These are phyloP conservation scores for Sinotaia quadrata DNA, from an alignment of 2,888 invertebrate species.

Conservation along the genomic window DNA sequence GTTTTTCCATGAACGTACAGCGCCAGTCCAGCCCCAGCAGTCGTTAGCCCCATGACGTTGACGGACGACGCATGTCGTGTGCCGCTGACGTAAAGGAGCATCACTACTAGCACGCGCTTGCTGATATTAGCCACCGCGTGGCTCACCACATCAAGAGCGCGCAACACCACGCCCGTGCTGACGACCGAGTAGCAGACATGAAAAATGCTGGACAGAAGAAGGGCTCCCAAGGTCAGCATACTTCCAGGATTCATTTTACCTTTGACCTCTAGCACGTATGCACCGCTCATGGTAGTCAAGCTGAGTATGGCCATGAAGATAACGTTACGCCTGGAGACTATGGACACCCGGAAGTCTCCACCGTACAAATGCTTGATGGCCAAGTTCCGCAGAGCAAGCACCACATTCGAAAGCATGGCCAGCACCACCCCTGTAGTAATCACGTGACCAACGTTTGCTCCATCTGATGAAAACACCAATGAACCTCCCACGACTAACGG, in stretches of 20 bases:
- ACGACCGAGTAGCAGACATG: conserved; percentile 47
- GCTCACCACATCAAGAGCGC: conserved; percentile 42
- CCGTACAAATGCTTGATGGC: conserved; percentile 35
- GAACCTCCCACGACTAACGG: conserved; percentile 44
- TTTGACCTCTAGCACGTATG: background rate
- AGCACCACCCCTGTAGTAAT: conserved; percentile 33
- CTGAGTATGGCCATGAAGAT: too few species aligned
- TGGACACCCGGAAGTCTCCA: too few species aligned
- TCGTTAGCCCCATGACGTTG: conserved; percentile 33
- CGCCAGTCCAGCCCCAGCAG: conserved; percentile 32
- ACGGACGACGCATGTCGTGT: conserved; percentile 21
- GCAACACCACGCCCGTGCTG: conserved; percentile 39
- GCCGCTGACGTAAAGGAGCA: conserved; percentile 39
- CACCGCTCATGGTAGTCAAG: background rate
- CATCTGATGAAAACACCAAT: conserved; percentile 36
- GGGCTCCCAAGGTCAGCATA: background rate
- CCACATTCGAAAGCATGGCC: conserved; percentile 45
- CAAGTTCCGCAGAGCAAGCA: conserved; percentile 41
- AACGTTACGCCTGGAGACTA: too few species aligned
- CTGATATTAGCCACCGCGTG: conserved; percentile 46
- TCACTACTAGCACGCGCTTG: conserved; percentile 44
- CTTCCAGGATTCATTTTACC: background rate
- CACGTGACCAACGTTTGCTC: conserved; percentile 8
- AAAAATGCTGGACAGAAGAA: conserved; percentile 35
- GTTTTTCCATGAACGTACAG: conserved; percentile 22